Evolutionary conservation across 2,888 invertebrate species (phyloP), one percentile per base, ranked within the genome.

Genomic region (Noctua fimbriata): DNA sequence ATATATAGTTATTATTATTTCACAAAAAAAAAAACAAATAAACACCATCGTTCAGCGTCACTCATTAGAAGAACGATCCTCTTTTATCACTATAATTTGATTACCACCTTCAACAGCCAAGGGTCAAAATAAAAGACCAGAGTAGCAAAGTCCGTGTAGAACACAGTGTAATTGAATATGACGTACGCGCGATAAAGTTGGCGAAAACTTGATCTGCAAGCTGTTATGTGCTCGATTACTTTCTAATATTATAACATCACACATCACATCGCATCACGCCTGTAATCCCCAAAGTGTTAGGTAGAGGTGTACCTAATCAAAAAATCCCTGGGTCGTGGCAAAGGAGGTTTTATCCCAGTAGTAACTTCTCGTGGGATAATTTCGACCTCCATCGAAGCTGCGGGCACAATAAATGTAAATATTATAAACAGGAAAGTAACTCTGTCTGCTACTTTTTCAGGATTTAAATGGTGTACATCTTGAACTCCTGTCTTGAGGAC

Each of bases 81-180:
- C 55, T 49, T n/a, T 24, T 36, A n/a, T 47, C 1, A 47, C 47
- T 47, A 47, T 14, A 24, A 9, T 24, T 36, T 16, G 32, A 70
- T 52, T 70, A 18, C 24, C 10, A n/a, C 10, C 10, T 21, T 44
- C 10, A 73, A n/a, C 36, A 73, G 6, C n/a, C 18, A 28, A 70
- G 5, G n/a, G 10, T 21, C 6, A 52, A 52, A 9, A 73, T 55
- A 32, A 24, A 41, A 75, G 24, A 55, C 9, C 28, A 32, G 41
- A 24, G 21, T 16, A 1, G 9, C 44, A 24, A 16, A 21, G 41
- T 10, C 10, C 14, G 16, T 24, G 28, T 41, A 41, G 41, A 44
- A n/a, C n/a, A n/a, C n/a, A 52, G 36, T 41, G 32, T 36, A 44
- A 44, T 44, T 77, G 10, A 78, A 24, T 14, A 65, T n/a, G 65